phyloP scores from a whole-genome alignment of 2,113 vertebrate species.

The Pelobates fuscus region DNA sequence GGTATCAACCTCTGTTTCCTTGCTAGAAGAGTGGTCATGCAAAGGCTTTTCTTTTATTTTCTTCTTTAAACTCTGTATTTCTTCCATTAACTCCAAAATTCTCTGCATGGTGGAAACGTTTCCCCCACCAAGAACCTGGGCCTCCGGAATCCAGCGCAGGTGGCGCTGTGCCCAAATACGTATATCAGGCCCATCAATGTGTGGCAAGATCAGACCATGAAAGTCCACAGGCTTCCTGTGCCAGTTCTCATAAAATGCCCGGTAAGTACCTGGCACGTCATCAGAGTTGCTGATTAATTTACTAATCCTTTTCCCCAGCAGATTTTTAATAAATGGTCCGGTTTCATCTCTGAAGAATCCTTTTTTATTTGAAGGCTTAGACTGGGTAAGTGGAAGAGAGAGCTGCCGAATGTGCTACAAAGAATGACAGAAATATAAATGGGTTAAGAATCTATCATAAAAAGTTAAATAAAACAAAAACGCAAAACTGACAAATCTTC shows the following conservation, averaged over 20 bases:
- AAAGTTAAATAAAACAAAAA: too few species aligned
- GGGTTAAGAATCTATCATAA: too few species aligned
- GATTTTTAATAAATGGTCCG: constrained; percentile 85
- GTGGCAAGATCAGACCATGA: constrained; percentile 78
- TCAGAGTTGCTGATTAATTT: constrained; percentile 80
- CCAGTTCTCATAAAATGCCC: constrained; percentile 82
- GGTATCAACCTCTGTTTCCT: constrained; percentile 37
- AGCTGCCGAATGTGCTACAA: constrained; percentile 83
- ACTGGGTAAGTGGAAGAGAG: constrained; percentile 77
- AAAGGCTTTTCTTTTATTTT: constrained; percentile 62
- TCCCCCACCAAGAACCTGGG: constrained; percentile 79
- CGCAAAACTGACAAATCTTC: too few species aligned
- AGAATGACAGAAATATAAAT: constrained; percentile 32
- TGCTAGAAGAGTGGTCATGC: constrained; percentile 44
- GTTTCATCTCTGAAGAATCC: constrained; percentile 89
- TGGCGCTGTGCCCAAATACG: constrained; percentile 84
- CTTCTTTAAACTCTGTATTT: constrained; percentile 74
- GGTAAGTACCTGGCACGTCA: constrained; percentile 63
- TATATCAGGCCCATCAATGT: constrained; percentile 75
- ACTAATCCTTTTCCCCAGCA: constrained; percentile 82
- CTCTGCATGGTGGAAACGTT: constrained; percentile 68
- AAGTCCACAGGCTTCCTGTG: constrained; percentile 75
- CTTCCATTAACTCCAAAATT: constrained; percentile 74
- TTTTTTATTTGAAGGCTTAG: constrained; percentile 77
- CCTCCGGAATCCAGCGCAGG: constrained; percentile 85